Percentiles rank a stretch among this genome's conserved stretches.
Conservation (phyloP, 2,113 vertebrate genomes). For the Clinocottus analis region DNA sequence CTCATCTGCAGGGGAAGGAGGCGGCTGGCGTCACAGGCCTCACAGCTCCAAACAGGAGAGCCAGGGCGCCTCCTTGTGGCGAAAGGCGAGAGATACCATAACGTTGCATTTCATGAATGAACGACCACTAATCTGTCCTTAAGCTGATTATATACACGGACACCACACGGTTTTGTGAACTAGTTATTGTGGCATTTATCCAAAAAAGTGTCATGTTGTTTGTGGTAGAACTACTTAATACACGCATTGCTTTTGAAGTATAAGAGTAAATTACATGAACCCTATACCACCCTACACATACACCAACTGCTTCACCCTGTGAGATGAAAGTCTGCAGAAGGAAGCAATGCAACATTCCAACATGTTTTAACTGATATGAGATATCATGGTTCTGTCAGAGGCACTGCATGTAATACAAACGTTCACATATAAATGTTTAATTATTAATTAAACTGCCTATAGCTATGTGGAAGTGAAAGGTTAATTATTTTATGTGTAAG, state of each 20-base stretch:
- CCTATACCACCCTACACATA: not conserved
- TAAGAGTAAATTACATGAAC: not conserved
- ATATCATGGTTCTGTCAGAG: not conserved
- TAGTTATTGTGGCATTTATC: too few relatives aligned
- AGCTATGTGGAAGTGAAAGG: not conserved
- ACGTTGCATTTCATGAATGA: slow-evolving; percentile 57
- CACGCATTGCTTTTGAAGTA: not conserved
- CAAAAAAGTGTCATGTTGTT: not conserved
- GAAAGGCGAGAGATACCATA: slow-evolving; percentile 6
- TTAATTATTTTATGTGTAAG: not conserved
- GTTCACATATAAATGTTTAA: not conserved
- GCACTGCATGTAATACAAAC: not conserved
- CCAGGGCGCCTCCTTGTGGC: slow-evolving; percentile 65
- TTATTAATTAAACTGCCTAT: too few relatives aligned
- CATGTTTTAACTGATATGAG: slow-evolving; percentile 1
- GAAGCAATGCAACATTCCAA: not conserved
- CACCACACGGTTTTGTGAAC: not conserved
- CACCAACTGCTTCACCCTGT: not conserved
- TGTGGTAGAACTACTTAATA: not conserved
- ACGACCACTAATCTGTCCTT: slow-evolving; percentile 28
- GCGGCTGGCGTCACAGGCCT: slow-evolving; percentile 42
- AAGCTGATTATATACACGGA: slow-evolving; percentile 31
- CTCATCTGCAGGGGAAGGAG: slow-evolving; percentile 68
- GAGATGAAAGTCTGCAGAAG: not conserved
- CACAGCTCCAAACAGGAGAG: slow-evolving; percentile 23